phyloP scores from a whole-genome alignment of 1,140 invertebrate genomes.

The Aporrectodea caliginosa region DNA sequence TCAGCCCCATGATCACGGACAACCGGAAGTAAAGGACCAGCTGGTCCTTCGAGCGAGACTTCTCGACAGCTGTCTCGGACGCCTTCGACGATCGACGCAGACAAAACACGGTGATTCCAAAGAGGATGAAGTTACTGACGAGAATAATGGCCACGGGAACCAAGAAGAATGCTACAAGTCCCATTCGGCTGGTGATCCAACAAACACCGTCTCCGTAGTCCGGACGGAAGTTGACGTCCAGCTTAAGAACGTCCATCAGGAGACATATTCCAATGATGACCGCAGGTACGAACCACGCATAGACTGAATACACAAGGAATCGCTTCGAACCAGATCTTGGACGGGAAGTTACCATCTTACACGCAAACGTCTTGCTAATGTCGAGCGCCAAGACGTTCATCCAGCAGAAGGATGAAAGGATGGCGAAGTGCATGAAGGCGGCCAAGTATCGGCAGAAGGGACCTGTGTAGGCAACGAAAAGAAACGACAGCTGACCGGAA shows the following conservation, averaged over 20 bases:
- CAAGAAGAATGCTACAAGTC: conserved; percentile 46
- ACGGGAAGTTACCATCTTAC: conserved; percentile 32
- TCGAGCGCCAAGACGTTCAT: conserved; percentile 62
- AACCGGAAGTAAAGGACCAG: conserved; percentile 59
- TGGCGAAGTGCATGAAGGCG: conserved; percentile 57
- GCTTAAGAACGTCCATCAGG: conserved; percentile 50
- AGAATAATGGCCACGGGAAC: conserved; percentile 46
- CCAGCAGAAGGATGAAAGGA: conserved; percentile 61
- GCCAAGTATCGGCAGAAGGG: conserved; percentile 45
- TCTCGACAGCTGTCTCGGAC: conserved; percentile 3
- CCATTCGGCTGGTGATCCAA: conserved; percentile 37
- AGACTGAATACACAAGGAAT: conserved; percentile 59
- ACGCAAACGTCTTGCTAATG: conserved; percentile 62
- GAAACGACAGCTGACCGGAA: conserved; percentile 55
- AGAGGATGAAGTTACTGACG: conserved; percentile 44
- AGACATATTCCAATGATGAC: conserved; percentile 56
- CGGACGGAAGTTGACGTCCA: neutral
- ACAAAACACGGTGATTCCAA: conserved; percentile 49
- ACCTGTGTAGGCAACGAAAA: conserved; percentile 8
- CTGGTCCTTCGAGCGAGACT: conserved; percentile 23
- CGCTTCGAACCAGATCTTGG: conserved; percentile 30
- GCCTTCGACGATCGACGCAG: conserved; percentile 48
- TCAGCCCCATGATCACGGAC: conserved; percentile 49
- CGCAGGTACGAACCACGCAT: conserved; percentile 58
- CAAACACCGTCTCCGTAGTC: neutral